A percentile compares a stretch with the other conserved stretches of the same genome.
These are phyloP conservation scores for Mastigias papua DNA, from an alignment of 30 jellyfish, hydroid and myxozoan genomes.

Conservation along the genomic window DNA sequence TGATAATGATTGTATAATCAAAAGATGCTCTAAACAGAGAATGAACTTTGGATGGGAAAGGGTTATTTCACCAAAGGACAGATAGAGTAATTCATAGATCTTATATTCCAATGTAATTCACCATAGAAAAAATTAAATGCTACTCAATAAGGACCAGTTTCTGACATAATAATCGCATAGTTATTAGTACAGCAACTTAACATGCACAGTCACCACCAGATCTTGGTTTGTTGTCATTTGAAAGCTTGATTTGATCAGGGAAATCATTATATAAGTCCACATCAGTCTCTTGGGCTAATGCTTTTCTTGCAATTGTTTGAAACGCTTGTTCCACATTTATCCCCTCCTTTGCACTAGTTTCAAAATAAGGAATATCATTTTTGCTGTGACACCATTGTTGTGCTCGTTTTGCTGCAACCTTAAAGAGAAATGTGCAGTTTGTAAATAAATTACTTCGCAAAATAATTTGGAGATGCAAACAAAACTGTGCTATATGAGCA, in stretches of 20 bases:
- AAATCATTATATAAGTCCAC: slow-evolving; percentile 98
- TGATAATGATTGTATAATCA: too few species aligned
- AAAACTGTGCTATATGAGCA: too few species aligned
- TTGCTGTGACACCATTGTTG: slow-evolving; percentile 99
- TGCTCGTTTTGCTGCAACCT: slow-evolving; percentile 99
- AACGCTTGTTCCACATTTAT: slow-evolving; percentile 99
- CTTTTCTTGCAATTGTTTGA: slow-evolving; percentile 98
- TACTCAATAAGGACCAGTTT: slow-evolving; percentile 10
- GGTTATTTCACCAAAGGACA: background rate
- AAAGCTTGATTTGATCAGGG: slow-evolving; percentile 98
- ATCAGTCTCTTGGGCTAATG: slow-evolving; percentile 99
- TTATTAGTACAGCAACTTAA: slow-evolving; percentile 31
- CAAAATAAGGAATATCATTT: slow-evolving; percentile 97
- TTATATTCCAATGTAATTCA: background rate
- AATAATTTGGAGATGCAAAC: too few species aligned
- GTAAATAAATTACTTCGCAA: too few species aligned
- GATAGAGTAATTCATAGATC: background rate
- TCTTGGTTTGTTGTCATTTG: slow-evolving; percentile 93
- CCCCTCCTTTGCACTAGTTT: slow-evolving; percentile 99
- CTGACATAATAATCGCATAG: background rate
- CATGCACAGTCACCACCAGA: slow-evolving; percentile 98
- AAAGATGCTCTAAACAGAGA: background rate
- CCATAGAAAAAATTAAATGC: slow-evolving; percentile 15
- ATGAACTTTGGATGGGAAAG: background rate
- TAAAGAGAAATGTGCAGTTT: too few species aligned